Evolutionary conservation across 2,113 vertebrate genomes (phyloP), one percentile per base, ranked within the genome.

Genomic region (Lophochroa leadbeateri): DNA sequence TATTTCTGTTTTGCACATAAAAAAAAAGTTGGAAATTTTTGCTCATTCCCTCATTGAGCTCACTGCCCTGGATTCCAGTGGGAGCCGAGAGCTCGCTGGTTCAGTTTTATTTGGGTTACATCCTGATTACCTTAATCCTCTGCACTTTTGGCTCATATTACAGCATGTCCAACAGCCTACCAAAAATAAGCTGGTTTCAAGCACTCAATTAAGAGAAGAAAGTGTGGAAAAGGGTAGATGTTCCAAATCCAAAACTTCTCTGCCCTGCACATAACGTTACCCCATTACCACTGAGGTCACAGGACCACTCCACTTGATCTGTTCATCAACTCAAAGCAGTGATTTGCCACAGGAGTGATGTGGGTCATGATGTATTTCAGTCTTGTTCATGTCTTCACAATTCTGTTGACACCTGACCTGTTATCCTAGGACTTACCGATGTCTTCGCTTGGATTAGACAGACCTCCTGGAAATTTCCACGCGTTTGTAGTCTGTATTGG

Each of bases 391-490:
- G 33, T 47, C 41, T 55, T 63, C n/a, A 1, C 41, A 58, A 43
- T 33, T 74, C 68, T 81, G 47, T 17, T 88, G 86, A 68, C 0
- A 3, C 77, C 74, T 94, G 86, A 89, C n/a, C 49, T 49, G 31
- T 86, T 88, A 33, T 19, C 50, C 52, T 50, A 49, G 58, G 91
- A 98, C 98, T 98, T 92, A 99, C 99, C 99, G 3, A 99, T 99
- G 87, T 99, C 98, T 98, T 99, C 99, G 72, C 98, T 99, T 13
- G 98, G 99, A 93, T 99, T 98, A 41, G 99, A 98, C 90, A 99
- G 96, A 43, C 99, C 99, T 63, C 99, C 99, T 64, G 99, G 99
- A 95, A 99, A 99, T 92, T 99, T 99, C 99, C 99, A 99, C 13
- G 98, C 98, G 6, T 99, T 99, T 95, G 96, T 93, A 37, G 97